Percentiles rank a stretch among this genome's conserved stretches.
Conservation (phyloP, 2,888 invertebrate species). For the Platycheirus rosarum region DNA sequence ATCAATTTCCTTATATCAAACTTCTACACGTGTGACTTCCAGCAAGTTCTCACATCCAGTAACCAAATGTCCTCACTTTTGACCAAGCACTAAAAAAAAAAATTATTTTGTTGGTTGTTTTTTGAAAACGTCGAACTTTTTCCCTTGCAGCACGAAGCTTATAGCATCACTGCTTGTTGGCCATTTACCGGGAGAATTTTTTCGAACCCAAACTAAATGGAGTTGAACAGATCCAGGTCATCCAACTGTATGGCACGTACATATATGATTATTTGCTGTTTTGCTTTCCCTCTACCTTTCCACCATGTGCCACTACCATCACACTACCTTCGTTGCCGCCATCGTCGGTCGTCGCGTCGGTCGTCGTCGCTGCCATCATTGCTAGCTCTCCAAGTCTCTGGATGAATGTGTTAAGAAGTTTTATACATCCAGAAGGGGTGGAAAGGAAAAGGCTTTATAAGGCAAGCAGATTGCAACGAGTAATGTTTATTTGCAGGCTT, state of each 20-base stretch:
- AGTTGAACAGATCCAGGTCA: conserved; percentile 60
- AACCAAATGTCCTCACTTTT: conserved; percentile 65
- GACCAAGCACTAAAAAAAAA: conserved; percentile 50
- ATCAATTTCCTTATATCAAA: conserved; percentile 43
- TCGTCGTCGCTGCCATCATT: background rate
- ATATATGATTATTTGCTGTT: conserved; percentile 55
- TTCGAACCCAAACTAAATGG: conserved; percentile 46
- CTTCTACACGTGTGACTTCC: conserved; percentile 38
- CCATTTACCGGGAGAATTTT: conserved; percentile 57
- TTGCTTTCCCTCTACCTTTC: background rate
- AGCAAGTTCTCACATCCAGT: conserved; percentile 34
- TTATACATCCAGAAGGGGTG: background rate
- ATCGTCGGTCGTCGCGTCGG: too few species aligned
- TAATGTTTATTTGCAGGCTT: conserved; percentile 70
- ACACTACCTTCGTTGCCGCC: background rate
- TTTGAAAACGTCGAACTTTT: conserved; percentile 57
- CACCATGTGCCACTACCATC: background rate
- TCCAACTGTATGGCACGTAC: conserved; percentile 59
- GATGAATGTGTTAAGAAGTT: conserved; percentile 3
- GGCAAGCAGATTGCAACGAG: conserved; percentile 44
- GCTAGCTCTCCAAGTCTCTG: background rate
- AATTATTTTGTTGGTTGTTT: conserved; percentile 22
- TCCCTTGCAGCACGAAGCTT: conserved; percentile 41
- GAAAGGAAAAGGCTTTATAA: background rate
- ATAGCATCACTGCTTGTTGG: conserved; percentile 64